Conservation (phyloP, 1,140 invertebrate genomes). For the Agrilus planipennis region DNA sequence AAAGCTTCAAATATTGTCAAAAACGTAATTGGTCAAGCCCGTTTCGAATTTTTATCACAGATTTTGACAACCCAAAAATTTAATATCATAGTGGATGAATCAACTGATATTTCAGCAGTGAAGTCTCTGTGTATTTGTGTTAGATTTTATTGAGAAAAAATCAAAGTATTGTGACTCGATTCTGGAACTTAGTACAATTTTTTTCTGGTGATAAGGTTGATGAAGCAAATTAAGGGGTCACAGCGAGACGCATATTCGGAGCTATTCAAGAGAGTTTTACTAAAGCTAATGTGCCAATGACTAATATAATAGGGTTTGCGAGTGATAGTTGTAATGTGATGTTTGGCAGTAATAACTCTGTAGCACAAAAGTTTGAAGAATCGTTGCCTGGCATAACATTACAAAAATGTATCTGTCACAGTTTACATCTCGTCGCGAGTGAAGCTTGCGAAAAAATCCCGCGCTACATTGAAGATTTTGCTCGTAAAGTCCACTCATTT, state of each 20-base stretch:
- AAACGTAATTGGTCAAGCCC: not conserved
- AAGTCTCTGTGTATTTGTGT: not conserved
- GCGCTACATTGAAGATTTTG: conserved; percentile 21
- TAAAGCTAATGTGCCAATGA: conserved; percentile 13
- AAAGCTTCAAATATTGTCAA: not conserved
- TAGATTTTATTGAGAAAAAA: not conserved
- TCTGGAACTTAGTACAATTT: not conserved
- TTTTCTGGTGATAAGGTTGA: not conserved
- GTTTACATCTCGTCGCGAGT: conserved; percentile 25
- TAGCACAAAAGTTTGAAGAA: conserved; percentile 18
- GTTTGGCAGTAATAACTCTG: conserved; percentile 27
- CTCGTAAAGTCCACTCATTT: conserved; percentile 21
- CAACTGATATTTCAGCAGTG: not conserved
- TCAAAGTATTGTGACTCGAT: not conserved
- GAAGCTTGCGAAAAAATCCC: conserved; percentile 32
- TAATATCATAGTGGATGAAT: not conserved
- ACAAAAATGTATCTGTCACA: conserved; percentile 33
- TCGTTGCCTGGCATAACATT: conserved; percentile 23
- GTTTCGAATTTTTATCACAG: not conserved
- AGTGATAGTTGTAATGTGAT: conserved; percentile 19
- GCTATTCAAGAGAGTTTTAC: not conserved
- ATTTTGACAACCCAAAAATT: not conserved
- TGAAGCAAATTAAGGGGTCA: not conserved
- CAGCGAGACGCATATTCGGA: not conserved
- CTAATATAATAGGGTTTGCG: conserved; percentile 31